Evolutionary conservation across 2,797 vertebrate species (phyloP).

Genomic region (Hirundo rustica): DNA sequence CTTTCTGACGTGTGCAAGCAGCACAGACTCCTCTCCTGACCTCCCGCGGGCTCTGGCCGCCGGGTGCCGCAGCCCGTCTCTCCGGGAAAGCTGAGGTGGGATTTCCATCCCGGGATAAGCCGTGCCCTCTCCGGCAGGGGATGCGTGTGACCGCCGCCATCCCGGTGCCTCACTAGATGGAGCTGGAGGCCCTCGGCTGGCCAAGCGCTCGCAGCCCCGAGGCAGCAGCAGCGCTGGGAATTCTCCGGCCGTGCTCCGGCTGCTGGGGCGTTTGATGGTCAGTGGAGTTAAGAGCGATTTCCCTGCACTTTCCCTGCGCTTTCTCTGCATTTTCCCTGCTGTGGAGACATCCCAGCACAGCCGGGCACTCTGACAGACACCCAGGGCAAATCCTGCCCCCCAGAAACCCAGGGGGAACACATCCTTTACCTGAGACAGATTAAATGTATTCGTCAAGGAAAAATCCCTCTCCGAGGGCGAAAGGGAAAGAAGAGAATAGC

Average conservation of each 20-base stretch:
- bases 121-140: accelerated
- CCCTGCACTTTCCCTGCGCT: not conserved
- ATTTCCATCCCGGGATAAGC: accelerated
- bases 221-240: not conserved
- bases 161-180: conserved; percentile 45
- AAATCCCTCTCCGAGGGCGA: not conserved
- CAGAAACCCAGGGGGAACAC: accelerated
- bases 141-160: accelerated
- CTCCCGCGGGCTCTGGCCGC: not conserved
- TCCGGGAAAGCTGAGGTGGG: accelerated
- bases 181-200: conserved; percentile 14
- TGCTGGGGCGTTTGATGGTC: accelerated
- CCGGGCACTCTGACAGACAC: accelerated
- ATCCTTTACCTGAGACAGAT: not conserved
- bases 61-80: not conserved
- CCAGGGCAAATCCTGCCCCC: not conserved
- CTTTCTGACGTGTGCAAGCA: not conserved
- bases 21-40: accelerated
- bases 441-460: not conserved
- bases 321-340: not conserved
- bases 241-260: accelerated
- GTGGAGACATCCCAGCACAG: not conserved
- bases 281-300: accelerated
- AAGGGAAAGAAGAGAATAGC: not conserved
- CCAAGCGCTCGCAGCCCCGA: not conserved